Base-by-base conservation (phyloP, 2,797 vertebrate species). In the Eulemur albifrons region DNA sequence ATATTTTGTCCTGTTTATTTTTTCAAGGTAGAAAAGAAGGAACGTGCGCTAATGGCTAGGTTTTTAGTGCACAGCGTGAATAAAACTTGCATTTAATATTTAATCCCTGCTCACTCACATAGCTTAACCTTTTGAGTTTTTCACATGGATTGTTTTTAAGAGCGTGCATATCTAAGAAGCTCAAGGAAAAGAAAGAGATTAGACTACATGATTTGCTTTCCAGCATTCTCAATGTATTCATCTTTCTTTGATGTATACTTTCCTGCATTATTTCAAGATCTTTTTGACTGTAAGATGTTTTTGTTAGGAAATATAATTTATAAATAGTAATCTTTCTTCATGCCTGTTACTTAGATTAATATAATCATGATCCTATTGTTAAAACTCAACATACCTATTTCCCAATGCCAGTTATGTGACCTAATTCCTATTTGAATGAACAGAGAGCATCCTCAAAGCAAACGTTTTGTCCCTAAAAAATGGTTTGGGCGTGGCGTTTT, bases 1-100 rank as follows among this genome's bases (percentile, higher is more conserved):
- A 12, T 92, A 59, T 93, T 95, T 80, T 95, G 79, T 97, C 48
- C 92, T 85, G 61, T 23, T 96, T 72, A 13, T 86, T 96, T 86
- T 93, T 79, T 94, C 97, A 95, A 95, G 96, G 79, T 57, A 97
- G 81, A 3, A 90, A 30, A 73, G 43, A 90, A 83, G 72, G 96
- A 90, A 54, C 50, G 50, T 6, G 73, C 92, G 27, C 61, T 90
- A 92, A 92, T 45, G 95, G 70, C 81, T 69, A 67, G 93, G 48
- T 48, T 93, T 35, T 96, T n/a, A 3, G 2, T 86, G 70, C 67
- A 38, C 84, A 65, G 67, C 70, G 90, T 81, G 87, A 84, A 43
- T 27, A 13, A 4, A 95, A 96, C 87, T 91, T 5, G 2, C 75
- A 95, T 80, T 93, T 72, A 59, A 25, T 94, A 12, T 70, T 92